Evolutionary conservation across 2,888 invertebrate species (phyloP).

Genomic region (Cantharis rustica): DNA sequence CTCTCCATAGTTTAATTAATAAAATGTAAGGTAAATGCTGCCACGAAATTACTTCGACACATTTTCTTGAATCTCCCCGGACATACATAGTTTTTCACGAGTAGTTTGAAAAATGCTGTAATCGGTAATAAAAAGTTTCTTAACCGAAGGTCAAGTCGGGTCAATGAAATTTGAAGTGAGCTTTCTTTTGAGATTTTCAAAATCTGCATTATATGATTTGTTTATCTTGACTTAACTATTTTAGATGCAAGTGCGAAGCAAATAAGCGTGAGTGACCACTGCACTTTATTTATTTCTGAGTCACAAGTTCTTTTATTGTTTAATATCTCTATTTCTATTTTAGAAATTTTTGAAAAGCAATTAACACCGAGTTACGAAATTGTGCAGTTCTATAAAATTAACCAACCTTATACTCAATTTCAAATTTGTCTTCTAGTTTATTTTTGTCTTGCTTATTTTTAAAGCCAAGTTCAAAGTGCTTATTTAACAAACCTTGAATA

Average conservation of each 20-base stretch:
- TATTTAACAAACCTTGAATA: neutral
- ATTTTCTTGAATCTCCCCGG: neutral
- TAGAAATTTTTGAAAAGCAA: neutral
- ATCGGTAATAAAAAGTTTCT: neutral
- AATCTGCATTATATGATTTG: too few relatives aligned
- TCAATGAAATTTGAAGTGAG: neutral
- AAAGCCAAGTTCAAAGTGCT: slow-evolving; percentile 9
- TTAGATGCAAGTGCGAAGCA: neutral
- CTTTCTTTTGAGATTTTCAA: neutral
- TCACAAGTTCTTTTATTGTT: neutral
- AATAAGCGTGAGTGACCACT: neutral
- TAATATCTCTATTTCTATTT: neutral
- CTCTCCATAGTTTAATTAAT: neutral
- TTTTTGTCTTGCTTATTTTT: neutral
- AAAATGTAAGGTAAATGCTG: neutral
- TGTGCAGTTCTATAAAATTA: neutral
- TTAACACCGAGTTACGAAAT: neutral
- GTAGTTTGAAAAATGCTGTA: neutral
- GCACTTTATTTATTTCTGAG: neutral
- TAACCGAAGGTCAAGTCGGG: neutral
- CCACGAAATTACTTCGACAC: neutral
- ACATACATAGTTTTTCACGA: neutral
- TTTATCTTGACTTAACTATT: too few relatives aligned
- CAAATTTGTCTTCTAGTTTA: neutral
- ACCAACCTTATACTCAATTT: neutral